Conservation (phyloP, 2,888 invertebrate genomes). For the Phaedon cochleariae region DNA sequence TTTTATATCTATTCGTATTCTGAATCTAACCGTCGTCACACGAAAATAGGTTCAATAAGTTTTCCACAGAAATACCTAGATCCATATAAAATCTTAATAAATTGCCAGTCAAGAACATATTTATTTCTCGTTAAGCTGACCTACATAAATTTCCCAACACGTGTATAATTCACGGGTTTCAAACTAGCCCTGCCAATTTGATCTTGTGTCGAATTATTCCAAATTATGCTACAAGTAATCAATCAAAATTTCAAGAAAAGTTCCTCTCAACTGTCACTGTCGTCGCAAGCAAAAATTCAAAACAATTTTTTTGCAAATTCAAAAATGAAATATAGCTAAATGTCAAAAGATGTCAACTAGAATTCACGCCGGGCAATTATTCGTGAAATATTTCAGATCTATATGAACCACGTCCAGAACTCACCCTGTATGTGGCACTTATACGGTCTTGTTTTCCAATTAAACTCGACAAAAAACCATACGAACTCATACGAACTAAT, state of each 20-base stretch:
- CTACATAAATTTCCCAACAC: neutral
- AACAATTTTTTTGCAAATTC: no score
- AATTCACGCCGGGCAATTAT: no score
- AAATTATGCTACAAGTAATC: no score
- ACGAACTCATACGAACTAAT: constrained; percentile 25
- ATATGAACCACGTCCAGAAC: neutral
- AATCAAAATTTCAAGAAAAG: no score
- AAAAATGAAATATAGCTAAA: no score
- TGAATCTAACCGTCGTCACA: constrained; percentile 10
- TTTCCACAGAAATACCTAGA: neutral
- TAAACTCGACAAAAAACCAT: constrained; percentile 24
- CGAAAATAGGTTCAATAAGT: constrained; percentile 15
- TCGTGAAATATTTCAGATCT: neutral
- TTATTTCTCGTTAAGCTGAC: neutral
- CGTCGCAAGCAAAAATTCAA: no score
- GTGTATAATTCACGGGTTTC: neutral
- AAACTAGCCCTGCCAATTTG: no score
- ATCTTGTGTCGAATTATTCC: no score
- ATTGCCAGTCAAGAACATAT: neutral
- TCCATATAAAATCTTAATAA: neutral
- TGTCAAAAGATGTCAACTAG: no score
- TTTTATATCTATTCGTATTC: constrained; percentile 24
- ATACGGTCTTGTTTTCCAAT: constrained; percentile 28
- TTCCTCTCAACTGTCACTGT: no score
- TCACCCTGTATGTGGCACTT: constrained; percentile 19